Percentiles rank a stretch among this genome's conserved stretches.
These are phyloP conservation scores for Eudyptes chrysolophus DNA, from an alignment of 2,113 vertebrate species.

Conservation along the genomic window DNA sequence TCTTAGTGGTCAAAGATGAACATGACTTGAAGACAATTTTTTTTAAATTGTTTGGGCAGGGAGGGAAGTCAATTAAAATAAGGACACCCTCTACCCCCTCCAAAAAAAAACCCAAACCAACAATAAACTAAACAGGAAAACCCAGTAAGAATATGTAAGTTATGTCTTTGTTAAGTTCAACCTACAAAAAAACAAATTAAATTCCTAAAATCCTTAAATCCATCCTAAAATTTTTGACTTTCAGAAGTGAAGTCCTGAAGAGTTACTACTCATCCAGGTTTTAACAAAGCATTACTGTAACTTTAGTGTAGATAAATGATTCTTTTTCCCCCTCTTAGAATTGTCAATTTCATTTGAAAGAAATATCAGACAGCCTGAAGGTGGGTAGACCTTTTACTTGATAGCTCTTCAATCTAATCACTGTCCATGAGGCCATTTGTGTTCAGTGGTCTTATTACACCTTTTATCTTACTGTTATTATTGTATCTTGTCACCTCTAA, in stretches of 20 bases:
- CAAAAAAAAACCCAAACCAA: no score
- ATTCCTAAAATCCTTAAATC: neutral
- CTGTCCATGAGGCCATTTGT: neutral
- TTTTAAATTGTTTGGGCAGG: neutral
- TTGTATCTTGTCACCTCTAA: neutral
- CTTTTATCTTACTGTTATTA: neutral
- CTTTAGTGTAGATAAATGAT: neutral
- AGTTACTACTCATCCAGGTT: neutral
- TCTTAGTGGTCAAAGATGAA: neutral
- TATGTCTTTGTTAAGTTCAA: neutral
- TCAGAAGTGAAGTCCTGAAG: neutral
- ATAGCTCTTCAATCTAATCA: neutral
- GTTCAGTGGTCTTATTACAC: neutral
- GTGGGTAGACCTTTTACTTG: neutral
- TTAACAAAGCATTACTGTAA: neutral
- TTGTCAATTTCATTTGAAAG: neutral
- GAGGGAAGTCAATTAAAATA: neutral
- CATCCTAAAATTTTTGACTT: neutral
- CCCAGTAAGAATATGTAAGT: neutral
- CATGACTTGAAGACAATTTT: neutral
- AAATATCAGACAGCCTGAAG: neutral
- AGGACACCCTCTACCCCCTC: fast-evolving
- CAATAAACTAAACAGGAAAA: neutral
- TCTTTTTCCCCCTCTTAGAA: neutral
- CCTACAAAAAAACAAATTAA: neutral